Evolutionary conservation across 2,797 vertebrate species (phyloP).

Genomic region (Echeneis naucrates): DNA sequence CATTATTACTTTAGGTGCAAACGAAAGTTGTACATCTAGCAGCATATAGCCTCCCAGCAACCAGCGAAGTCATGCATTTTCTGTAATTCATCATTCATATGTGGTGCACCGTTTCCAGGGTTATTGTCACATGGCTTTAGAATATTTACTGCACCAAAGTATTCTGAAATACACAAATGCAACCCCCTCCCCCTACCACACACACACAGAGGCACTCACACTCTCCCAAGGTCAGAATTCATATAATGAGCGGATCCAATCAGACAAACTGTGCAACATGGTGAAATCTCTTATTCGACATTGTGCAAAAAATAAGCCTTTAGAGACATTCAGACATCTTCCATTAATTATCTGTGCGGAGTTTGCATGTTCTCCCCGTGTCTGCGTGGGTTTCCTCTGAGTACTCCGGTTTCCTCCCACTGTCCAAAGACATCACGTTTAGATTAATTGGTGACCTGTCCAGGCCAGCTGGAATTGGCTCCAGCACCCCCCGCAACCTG

Average conservation of each 20-base stretch:
- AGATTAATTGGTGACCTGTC: too few species aligned
- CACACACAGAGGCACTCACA: not conserved
- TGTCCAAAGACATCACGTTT: too few species aligned
- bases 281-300: slow-evolving; percentile 16
- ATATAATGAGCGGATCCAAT: slow-evolving; percentile 14
- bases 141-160: slow-evolving; percentile 15
- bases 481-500: too few species aligned
- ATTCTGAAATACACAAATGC: slow-evolving; percentile 11
- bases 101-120: slow-evolving; percentile 39
- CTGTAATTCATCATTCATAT: slow-evolving; percentile 38
- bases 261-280: not conserved
- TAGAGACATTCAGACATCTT: slow-evolving; percentile 23
- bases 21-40: slow-evolving; percentile 39
- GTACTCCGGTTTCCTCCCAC: too few species aligned
- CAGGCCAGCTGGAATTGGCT: too few species aligned
- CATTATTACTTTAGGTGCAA: slow-evolving; percentile 9
- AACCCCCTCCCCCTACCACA: not conserved
- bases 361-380: too few species aligned
- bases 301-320: slow-evolving; percentile 8
- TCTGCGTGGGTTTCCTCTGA: too few species aligned
- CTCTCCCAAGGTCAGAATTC: slow-evolving; percentile 19
- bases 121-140: slow-evolving; percentile 47
- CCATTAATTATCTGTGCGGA: slow-evolving; percentile 59
- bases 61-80: slow-evolving; percentile 26
- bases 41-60: slow-evolving; percentile 1